These are phyloP conservation scores for Bujurquina vittata DNA, from an alignment of 2,113 vertebrate genomes.

Conservation along the genomic window DNA sequence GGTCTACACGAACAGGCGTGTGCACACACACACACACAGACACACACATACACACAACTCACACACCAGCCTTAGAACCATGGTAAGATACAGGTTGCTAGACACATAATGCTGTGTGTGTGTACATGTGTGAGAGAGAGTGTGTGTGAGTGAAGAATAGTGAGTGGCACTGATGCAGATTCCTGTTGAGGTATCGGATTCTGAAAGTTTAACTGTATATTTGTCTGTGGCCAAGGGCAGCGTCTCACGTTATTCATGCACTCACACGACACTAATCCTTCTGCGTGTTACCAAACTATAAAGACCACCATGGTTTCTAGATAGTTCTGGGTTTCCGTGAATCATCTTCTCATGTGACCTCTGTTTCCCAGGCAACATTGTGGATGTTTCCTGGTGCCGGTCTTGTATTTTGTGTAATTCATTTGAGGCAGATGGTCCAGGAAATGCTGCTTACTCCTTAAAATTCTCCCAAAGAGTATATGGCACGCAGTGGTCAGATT, in stretches of 20 bases:
- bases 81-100: slow-evolving; percentile 44
- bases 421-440: slow-evolving; percentile 59
- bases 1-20: slow-evolving; percentile 45
- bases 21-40: slow-evolving; percentile 25
- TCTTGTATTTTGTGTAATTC: slow-evolving; percentile 60
- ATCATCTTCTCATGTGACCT: slow-evolving; percentile 74
- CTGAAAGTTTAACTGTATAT: slow-evolving; percentile 52
- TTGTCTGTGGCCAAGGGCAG: slow-evolving; percentile 51
- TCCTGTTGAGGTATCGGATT: slow-evolving; percentile 49
- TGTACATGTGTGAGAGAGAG: neutral
- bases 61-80: slow-evolving; percentile 23
- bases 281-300: slow-evolving; percentile 35
- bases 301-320: slow-evolving; percentile 52
- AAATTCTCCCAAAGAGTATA: slow-evolving; percentile 41
- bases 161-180: slow-evolving; percentile 14
- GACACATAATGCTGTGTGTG: slow-evolving; percentile 10
- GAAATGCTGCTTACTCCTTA: slow-evolving; percentile 53
- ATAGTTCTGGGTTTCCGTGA: slow-evolving; percentile 61
- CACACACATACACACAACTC: slow-evolving; percentile 22
- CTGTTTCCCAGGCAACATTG: slow-evolving; percentile 72
- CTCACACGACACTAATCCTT: slow-evolving; percentile 53
- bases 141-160: slow-evolving; percentile 26
- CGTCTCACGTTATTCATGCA: slow-evolving; percentile 40
- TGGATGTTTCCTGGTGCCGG: slow-evolving; percentile 55
- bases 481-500: slow-evolving; percentile 55